Evolutionary conservation across 2,113 vertebrate species (phyloP), one percentile per base, ranked within the genome.

Genomic region (Rallus limicola): DNA sequence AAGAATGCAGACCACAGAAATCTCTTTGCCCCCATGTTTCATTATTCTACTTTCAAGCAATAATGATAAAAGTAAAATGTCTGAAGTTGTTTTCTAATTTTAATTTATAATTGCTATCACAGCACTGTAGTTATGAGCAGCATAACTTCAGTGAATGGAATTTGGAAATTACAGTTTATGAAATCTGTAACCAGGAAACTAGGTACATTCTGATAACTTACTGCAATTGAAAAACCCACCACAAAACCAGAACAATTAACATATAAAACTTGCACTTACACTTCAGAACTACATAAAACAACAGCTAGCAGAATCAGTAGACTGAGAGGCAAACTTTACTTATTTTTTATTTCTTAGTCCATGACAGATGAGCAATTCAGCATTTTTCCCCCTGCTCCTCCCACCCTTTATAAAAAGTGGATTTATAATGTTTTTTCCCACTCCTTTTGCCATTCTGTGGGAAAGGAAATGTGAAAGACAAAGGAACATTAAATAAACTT

Each of bases 341-440:
- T 59, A 23, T 55, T 40, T 62, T 16, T 72, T 33, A 58, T 50
- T 79, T 48, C 17, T 28, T 48, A 60, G 17, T 65, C 48, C 76
- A 26, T 13, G n/a, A 58, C 19, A 90, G 33, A 77, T 0, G 0
- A 85, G 5, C 46, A 48, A 86, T 38, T 67, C 48, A 65, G 58
- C 34, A 71, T 60, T 62, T 82, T 53, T 88, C 76, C 23, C 29
- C 38, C 16, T 64, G 23, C 65, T 78, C 65, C 68, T 77, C 42
- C 56, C 10, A 75, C 28, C 44, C 40, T 50, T 75, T 63, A 82
- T 36, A 46, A 46, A 17, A 91, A 93, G 33, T 58, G 36, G 19
- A 34, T 89, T 95, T 89, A 44, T 92, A 65, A 86, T 15, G 7
- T 10, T 62, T 84, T 84, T 93, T 90, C 68, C 76, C 80, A 87